Percentiles rank a stretch among this genome's conserved stretches.
phyloP scores from a whole-genome alignment of 2,113 vertebrate species.

The Larimichthys crocea region DNA sequence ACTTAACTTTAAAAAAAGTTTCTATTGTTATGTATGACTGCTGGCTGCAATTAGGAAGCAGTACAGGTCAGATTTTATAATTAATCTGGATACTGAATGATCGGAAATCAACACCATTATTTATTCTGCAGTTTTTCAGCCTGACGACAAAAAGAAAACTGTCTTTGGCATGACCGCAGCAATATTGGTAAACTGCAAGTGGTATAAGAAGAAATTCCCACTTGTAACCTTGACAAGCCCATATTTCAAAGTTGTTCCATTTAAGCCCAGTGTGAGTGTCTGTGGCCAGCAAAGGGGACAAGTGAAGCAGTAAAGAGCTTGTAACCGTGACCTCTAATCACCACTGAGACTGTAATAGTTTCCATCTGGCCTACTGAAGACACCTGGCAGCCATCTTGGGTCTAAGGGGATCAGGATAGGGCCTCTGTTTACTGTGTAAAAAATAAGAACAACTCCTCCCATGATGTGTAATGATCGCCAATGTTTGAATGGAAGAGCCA shows the following conservation, averaged over 20 bases:
- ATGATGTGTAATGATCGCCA: slow-evolving; percentile 19
- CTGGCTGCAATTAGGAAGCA: neutral
- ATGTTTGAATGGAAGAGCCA: slow-evolving; percentile 11
- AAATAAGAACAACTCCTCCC: slow-evolving; percentile 47
- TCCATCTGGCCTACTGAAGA: slow-evolving; percentile 80
- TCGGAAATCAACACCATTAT: neutral
- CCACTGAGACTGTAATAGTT: slow-evolving; percentile 78
- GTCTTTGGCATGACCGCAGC: slow-evolving; percentile 25
- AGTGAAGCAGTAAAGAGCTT: slow-evolving; percentile 81
- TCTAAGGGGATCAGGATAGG: slow-evolving; percentile 56
- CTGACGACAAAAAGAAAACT: slow-evolving; percentile 1
- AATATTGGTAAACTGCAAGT: slow-evolving; percentile 25
- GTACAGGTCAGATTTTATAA: neutral
- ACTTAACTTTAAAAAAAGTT: neutral
- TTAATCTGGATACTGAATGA: slow-evolving; percentile 2
- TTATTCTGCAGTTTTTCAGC: neutral
- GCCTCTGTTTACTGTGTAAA: slow-evolving; percentile 68
- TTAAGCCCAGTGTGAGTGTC: slow-evolving; percentile 63
- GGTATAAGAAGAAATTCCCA: slow-evolving; percentile 46
- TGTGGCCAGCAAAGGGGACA: slow-evolving; percentile 73
- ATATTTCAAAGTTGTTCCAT: slow-evolving; percentile 55
- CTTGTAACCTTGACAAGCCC: slow-evolving; percentile 57
- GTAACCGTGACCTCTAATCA: slow-evolving; percentile 81
- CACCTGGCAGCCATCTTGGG: slow-evolving; percentile 78
- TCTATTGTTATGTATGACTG: neutral